A percentile compares a stretch with the other conserved stretches of the same genome.
Evolutionary conservation across 2,113 vertebrate genomes (phyloP).

Genomic region (Herpetotheres cachinnans): DNA sequence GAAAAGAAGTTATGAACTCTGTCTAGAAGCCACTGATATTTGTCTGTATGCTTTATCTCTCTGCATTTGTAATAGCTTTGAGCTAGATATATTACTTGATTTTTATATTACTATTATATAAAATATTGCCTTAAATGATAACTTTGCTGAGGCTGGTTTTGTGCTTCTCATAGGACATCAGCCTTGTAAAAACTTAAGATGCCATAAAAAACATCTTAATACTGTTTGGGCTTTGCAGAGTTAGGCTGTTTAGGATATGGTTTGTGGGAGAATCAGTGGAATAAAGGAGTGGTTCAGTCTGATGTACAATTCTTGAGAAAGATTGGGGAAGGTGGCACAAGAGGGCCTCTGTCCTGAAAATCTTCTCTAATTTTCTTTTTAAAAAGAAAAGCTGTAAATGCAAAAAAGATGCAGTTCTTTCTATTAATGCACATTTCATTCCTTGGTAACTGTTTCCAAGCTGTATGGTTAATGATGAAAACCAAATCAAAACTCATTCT

Average conservation of each 20-base stretch:
- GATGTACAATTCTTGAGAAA: neutral
- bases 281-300: neutral
- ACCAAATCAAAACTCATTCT: neutral
- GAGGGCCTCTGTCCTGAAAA: neutral
- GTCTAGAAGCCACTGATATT: neutral
- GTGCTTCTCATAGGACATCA: neutral
- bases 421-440: neutral
- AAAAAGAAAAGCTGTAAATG: neutral
- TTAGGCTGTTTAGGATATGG: neutral
- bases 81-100: neutral
- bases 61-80: neutral
- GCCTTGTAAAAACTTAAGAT: neutral
- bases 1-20: neutral
- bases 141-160: neutral
- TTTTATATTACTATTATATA: neutral
- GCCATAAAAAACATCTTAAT: neutral
- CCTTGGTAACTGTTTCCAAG: conserved; percentile 33
- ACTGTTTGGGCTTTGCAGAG: neutral
- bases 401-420: neutral
- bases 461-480: neutral
- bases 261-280: neutral
- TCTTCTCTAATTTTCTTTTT: neutral
- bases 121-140: neutral
- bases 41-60: neutral
- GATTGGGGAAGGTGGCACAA: neutral